phyloP scores from a whole-genome alignment of 2,113 vertebrate genomes.

The Paracanthobrama guichenoti region DNA sequence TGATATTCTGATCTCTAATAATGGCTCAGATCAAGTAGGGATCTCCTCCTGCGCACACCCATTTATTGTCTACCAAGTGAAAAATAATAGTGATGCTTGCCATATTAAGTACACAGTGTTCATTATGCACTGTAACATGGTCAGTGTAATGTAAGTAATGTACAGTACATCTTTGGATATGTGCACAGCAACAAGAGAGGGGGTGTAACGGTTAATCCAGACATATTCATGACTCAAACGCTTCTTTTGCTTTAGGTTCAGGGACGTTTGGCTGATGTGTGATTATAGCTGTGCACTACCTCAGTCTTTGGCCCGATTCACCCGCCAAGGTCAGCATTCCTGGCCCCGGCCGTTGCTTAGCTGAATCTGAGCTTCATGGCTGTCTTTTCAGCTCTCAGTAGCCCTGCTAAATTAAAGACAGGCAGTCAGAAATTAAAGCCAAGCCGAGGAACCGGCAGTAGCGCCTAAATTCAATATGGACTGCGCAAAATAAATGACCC shows the following conservation, averaged over 20 bases:
- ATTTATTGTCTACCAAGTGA: not conserved
- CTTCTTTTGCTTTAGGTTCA: slow-evolving; percentile 43
- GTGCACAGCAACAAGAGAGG: not conserved
- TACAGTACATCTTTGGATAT: not conserved
- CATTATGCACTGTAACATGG: not conserved
- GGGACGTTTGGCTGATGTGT: slow-evolving; percentile 48
- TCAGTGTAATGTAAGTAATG: not conserved
- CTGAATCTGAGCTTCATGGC: slow-evolving; percentile 67
- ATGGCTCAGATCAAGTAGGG: not conserved
- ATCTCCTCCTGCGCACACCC: too few relatives aligned
- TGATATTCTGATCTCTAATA: not conserved
- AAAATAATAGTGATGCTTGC: not conserved
- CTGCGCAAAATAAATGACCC: slow-evolving; percentile 39
- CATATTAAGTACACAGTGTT: not conserved
- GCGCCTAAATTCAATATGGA: slow-evolving; percentile 47
- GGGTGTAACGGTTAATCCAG: slow-evolving; percentile 15
- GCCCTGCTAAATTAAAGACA: slow-evolving; percentile 47
- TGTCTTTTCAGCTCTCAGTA: slow-evolving; percentile 63
- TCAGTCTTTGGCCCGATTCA: slow-evolving; percentile 17
- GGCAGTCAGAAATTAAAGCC: slow-evolving; percentile 48
- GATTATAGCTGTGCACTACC: slow-evolving; percentile 56
- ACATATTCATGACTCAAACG: not conserved
- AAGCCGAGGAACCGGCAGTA: slow-evolving; percentile 49
- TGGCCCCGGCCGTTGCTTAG: slow-evolving; percentile 68
- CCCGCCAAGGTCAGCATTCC: slow-evolving; percentile 76